phyloP scores from a whole-genome alignment of 2,888 invertebrate genomes.

The Meliscaeva auricollis region DNA sequence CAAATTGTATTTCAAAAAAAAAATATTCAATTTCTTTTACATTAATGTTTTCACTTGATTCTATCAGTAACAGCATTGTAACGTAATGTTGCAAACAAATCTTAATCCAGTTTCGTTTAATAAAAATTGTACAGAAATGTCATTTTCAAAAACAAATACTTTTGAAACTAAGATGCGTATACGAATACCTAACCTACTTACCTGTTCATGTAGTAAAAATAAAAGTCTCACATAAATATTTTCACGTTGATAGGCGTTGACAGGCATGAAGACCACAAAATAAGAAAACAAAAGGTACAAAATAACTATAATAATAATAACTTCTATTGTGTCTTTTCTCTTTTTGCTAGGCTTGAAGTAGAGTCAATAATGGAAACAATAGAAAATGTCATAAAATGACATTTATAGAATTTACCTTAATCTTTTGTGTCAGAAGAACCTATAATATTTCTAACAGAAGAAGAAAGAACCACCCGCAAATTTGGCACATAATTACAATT shows the following conservation, averaged over 20 bases:
- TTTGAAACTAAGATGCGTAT: too few species aligned
- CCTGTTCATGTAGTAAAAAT: neutral
- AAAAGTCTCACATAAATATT: slow-evolving; percentile 40
- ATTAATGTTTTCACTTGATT: too few species aligned
- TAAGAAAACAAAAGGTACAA: too few species aligned
- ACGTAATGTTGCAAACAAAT: too few species aligned
- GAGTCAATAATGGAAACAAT: slow-evolving; percentile 60
- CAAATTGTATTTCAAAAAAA: too few species aligned
- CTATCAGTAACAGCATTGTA: too few species aligned
- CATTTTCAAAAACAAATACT: too few species aligned
- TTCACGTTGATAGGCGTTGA: slow-evolving; percentile 52
- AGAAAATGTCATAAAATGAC: slow-evolving; percentile 65
- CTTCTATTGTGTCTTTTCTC: slow-evolving; percentile 2
- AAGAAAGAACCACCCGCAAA: slow-evolving; percentile 60
- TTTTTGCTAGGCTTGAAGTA: neutral
- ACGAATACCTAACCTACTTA: too few species aligned
- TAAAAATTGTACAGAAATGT: too few species aligned
- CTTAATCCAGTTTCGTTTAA: too few species aligned
- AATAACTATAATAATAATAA: neutral
- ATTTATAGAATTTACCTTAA: slow-evolving; percentile 49
- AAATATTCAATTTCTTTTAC: too few species aligned
- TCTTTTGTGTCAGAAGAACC: neutral
- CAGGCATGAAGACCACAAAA: slow-evolving; percentile 54
- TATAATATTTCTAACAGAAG: neutral
- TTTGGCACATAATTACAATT: slow-evolving; percentile 69